Evolutionary conservation across 1,140 invertebrate genomes (phyloP), one percentile per base, ranked within the genome.

Genomic region (Chymomyza costata): DNA sequence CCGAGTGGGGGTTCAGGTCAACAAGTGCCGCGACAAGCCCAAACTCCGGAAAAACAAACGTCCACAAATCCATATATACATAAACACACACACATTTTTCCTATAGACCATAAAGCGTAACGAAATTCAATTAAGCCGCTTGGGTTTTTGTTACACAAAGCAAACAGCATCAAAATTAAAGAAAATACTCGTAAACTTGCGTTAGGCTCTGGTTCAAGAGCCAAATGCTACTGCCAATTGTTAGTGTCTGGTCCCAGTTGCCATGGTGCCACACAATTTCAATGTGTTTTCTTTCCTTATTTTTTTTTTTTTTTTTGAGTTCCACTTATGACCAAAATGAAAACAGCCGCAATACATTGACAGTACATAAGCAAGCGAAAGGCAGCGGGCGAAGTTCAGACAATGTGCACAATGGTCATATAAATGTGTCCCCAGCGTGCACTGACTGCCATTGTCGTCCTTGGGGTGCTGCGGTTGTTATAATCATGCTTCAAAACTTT

Each of bases 151-250:
- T 78, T 56, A 49, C 46, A 45, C 25, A 50, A 52, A 65, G 17
- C 62, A 66, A 68, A 54, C 44, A 62, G 57, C 57, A 66, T 63
- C 71, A 56, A 78, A 76, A 76, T 78, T 76, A 76, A 78, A 78
- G 71, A 78, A 74, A 76, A 76, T 76, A n/a, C n/a, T n/a, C n/a
- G n/a, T n/a, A 76, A 76, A 76, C 66, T 71, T 78, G 70, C 50
- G 43, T 25, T 44, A 45, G 38, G 32, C 32, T 41, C 39, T 41
- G 39, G 35, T 44, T 28, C 51, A 43, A 51, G 43, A n/a, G n/a
- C n/a, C n/a, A n/a, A n/a, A n/a, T n/a, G 54, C 34, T 16, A 15
- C 15, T 19, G 8, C 50, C 8, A 11, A 30, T 37, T n/a, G 60
- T 34, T 48, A 50, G 52, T 50, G 43, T 37, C 47, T 71, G 66